Percentiles rank a stretch among this genome's conserved stretches.
Evolutionary conservation across 2,797 vertebrate genomes (phyloP).

Genomic region (Schizopygopsis malacanthus): DNA sequence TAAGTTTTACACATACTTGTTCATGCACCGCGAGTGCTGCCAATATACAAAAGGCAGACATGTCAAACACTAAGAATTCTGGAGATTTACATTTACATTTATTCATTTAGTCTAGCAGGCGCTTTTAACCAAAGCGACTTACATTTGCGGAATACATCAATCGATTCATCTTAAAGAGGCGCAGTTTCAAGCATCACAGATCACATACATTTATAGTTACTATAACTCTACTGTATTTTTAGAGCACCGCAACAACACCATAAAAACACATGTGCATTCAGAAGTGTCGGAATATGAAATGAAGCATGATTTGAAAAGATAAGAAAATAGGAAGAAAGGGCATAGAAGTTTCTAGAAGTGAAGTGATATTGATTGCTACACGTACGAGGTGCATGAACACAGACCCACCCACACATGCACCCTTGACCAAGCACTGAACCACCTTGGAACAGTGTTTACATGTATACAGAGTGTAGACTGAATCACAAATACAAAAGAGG

Average conservation of each 20-base stretch:
- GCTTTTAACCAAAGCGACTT: background rate
- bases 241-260: background rate
- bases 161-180: background rate
- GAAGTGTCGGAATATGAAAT: background rate
- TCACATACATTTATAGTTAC: background rate
- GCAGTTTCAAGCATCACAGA: background rate
- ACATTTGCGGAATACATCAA: background rate
- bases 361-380: background rate
- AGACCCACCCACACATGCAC: slow-evolving; percentile 30
- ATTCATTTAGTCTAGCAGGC: background rate
- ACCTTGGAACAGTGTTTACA: slow-evolving; percentile 40
- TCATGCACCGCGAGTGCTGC: background rate
- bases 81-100: background rate
- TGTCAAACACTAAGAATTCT: background rate
- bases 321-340: background rate
- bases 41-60: background rate
- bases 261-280: background rate
- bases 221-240: background rate
- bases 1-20: background rate
- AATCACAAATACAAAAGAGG: slow-evolving; percentile 35
- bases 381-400: background rate
- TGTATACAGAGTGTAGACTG: slow-evolving; percentile 38
- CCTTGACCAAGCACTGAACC: slow-evolving; percentile 38
- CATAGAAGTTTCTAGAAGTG: background rate
- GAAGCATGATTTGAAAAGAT: background rate